Evolutionary conservation across 2,113 vertebrate genomes (phyloP).

Genomic region (Pseudorectes ferrugineus): DNA sequence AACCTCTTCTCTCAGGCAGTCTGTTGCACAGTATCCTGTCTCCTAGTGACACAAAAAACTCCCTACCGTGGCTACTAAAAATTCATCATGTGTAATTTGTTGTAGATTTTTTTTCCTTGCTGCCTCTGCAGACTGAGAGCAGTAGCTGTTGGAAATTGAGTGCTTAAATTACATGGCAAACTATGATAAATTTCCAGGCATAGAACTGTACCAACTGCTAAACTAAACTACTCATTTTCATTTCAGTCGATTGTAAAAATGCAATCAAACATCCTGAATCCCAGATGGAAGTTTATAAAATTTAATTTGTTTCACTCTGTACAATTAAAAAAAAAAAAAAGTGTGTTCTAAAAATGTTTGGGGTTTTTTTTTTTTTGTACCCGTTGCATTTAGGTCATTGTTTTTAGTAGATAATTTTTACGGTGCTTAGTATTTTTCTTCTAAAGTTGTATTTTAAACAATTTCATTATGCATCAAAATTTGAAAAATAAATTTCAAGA

Average conservation of each 20-base stretch:
- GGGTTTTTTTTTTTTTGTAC: background rate
- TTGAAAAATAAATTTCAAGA: background rate
- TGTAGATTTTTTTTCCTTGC: background rate
- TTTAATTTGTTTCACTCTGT: background rate
- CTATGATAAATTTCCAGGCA: conserved; percentile 8
- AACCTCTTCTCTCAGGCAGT: background rate
- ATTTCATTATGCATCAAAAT: background rate
- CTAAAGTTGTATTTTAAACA: background rate
- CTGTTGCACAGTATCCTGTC: background rate
- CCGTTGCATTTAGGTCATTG: background rate
- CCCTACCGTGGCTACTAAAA: background rate
- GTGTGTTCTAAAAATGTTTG: background rate
- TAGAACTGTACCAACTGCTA: background rate
- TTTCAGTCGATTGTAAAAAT: conserved; percentile 11
- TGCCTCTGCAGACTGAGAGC: background rate
- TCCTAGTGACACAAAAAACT: background rate
- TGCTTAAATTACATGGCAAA: conserved; percentile 32
- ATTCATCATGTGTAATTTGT: conserved; percentile 9
- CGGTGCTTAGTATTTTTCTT: background rate
- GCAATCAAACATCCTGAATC: background rate
- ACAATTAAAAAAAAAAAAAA: background rate
- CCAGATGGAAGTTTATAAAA: background rate
- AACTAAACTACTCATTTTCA: conserved; percentile 9
- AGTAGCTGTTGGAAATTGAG: background rate
- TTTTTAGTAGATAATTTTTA: background rate